These are phyloP conservation scores for Phyllostomus hastatus DNA, from an alignment of 2,113 vertebrate species.

Conservation along the genomic window DNA sequence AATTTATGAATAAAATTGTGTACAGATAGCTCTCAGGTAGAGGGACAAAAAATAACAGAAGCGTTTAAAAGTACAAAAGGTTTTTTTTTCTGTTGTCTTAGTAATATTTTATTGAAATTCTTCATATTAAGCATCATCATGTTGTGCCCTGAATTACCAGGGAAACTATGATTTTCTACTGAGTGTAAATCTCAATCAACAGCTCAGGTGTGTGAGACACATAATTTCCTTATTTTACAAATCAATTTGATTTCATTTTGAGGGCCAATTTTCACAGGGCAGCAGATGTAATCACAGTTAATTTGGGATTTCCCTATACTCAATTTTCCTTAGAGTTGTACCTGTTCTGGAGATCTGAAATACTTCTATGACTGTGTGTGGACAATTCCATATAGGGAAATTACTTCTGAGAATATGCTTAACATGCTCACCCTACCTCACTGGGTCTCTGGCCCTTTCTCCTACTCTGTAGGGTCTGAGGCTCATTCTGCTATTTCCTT, in stretches of 20 bases:
- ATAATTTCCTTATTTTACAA: neutral
- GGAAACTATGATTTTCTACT: neutral
- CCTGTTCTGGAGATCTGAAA: neutral
- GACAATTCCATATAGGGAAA: neutral
- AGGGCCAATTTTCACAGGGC: neutral
- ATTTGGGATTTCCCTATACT: neutral
- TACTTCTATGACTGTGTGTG: no score
- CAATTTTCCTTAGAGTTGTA: neutral
- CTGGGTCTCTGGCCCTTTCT: neutral
- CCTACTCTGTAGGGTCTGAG: neutral
- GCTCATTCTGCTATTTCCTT: neutral
- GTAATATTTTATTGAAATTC: neutral
- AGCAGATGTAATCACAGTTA: neutral
- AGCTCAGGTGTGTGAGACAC: neutral
- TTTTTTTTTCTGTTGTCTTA: neutral
- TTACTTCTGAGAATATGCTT: neutral
- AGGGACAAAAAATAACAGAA: neutral
- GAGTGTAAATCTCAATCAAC: neutral
- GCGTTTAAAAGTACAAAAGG: neutral
- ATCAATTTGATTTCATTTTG: neutral
- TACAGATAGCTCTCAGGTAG: neutral
- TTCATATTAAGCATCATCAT: neutral
- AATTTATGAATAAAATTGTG: conserved; percentile 7
- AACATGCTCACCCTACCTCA: neutral
- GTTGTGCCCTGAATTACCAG: neutral